Conservation (phyloP, 2,113 vertebrate species). For the Albula glossodonta region DNA sequence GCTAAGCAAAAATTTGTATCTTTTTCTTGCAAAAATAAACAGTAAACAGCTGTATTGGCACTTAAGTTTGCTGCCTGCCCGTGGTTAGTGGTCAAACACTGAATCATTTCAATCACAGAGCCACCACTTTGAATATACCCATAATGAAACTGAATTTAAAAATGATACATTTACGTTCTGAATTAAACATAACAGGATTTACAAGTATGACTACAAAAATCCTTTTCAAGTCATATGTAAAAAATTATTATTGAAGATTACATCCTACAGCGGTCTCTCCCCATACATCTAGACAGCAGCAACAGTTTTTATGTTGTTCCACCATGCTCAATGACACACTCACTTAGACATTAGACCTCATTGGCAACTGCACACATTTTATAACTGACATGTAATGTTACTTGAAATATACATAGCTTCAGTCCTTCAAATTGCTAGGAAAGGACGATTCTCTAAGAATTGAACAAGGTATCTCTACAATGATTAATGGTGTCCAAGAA, state of each 20-base stretch:
- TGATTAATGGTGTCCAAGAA: not conserved
- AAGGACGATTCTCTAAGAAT: not conserved
- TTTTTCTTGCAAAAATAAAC: conserved; percentile 2
- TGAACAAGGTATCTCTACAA: not conserved
- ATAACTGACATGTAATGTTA: not conserved
- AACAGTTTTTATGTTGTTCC: not conserved
- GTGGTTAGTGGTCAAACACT: not conserved
- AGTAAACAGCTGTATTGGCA: conserved; percentile 7
- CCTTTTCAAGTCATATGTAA: not conserved
- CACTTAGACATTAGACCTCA: not conserved
- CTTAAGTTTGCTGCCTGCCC: not conserved
- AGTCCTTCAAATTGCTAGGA: not conserved
- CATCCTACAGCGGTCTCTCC: not conserved
- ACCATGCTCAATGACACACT: not conserved
- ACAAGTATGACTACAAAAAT: not conserved
- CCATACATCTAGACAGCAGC: not conserved
- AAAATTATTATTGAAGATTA: not conserved
- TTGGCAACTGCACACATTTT: not conserved
- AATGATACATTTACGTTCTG: not conserved
- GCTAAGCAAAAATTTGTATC: not conserved
- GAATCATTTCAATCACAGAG: not conserved
- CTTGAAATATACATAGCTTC: not conserved
- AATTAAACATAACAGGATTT: not conserved
- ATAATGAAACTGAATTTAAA: not conserved
- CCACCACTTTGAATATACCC: not conserved